Base-by-base conservation (phyloP, 2,113 vertebrate genomes). In the Osmerus mordax region DNA sequence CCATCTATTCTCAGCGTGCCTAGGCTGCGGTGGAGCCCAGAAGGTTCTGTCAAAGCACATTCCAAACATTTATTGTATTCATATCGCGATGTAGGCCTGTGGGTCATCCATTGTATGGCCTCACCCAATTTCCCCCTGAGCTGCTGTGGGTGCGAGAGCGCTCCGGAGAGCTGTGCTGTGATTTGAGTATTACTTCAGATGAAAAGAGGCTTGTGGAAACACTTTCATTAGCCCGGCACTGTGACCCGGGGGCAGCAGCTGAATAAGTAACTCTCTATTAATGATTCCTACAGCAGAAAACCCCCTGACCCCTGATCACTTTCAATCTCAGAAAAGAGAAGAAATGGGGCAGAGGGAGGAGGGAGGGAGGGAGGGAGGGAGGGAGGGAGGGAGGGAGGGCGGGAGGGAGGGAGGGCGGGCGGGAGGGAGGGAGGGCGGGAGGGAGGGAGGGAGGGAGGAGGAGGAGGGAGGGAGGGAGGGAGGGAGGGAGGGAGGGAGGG, bases 211-310 rank as follows among this genome's bases (percentile, higher is more conserved):
- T 90, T 80, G 84, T 89, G 83, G 87, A 90, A 91, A 92, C 84
- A 93, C 83, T 92, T 94, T 94, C 94, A 91, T 90, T 91, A 93
- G 87, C 75, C 85, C 87, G 77, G 84, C 75, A 78, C 65, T 71
- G 83, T 85, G 90, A 91, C 85, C 82, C 67, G 62, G 86, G 74
- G 86, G 85, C 91, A 89, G 83, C 83, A 65, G 86, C 78, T 93
- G 76, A 92, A 90, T 91, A 93, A 92, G 78, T 91, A 94, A 91
- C 87, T 89, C 75, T 91, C 91, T 90, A 91, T 90, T 88, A 92
- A 90, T 88, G 88, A 91, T 92, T 92, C 93, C 91, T 92, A 88
- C 88, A 86, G 90, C 84, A 90, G 91, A 89, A 91, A 91, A 88
- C 92, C 85, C 41, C 86, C 83, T 87, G 86, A 93, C 89, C 89